phyloP scores from a whole-genome alignment of 2,113 vertebrate species.

The Equus przewalskii region DNA sequence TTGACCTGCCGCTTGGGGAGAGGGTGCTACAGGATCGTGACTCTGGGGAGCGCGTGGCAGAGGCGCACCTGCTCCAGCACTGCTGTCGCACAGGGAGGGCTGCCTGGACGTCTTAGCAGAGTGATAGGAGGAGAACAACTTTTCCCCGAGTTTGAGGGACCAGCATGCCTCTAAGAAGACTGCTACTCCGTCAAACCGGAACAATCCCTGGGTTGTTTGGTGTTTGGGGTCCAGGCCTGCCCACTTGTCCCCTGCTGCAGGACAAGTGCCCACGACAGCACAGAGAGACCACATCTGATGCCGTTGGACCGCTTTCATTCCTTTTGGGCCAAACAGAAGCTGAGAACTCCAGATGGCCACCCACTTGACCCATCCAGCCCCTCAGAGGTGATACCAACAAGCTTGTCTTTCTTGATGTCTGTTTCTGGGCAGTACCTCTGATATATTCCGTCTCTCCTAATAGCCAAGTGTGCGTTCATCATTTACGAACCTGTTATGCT shows the following conservation, averaged over 20 bases:
- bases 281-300: accelerated
- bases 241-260: background rate
- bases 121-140: background rate
- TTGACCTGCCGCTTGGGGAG: background rate
- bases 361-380: no score
- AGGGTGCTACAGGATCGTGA: background rate
- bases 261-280: accelerated
- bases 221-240: background rate
- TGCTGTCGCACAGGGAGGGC: accelerated
- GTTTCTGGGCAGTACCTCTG: background rate
- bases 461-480: no score
- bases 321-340: background rate
- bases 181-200: accelerated
- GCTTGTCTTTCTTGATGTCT: background rate
- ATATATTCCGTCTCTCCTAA: background rate
- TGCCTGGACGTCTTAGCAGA: background rate
- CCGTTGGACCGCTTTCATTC: accelerated
- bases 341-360: background rate
- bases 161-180: background rate
- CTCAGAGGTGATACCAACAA: no score
- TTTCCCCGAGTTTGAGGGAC: background rate
- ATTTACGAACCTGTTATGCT: background rate
- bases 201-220: accelerated
- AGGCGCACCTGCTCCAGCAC: background rate
- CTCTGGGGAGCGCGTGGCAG: background rate